Evolutionary conservation across 2,113 vertebrate genomes (phyloP).

Genomic region (Mungos mungo): DNA sequence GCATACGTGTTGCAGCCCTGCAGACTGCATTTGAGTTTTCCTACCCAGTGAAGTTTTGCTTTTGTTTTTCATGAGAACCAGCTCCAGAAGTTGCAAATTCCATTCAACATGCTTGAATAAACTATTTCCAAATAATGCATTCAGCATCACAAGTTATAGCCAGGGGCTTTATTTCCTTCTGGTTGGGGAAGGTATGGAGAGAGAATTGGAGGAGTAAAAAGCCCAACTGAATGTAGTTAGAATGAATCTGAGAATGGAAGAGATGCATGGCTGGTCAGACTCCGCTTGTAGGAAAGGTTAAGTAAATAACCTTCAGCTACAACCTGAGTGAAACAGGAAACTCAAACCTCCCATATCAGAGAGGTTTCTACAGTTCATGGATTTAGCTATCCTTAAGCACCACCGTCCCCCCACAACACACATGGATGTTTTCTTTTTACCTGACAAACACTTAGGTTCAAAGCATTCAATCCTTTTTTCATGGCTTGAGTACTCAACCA

Average conservation of each 20-base stretch:
- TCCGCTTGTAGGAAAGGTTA: constrained; percentile 28
- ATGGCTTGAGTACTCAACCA: not conserved
- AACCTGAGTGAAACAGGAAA: constrained; percentile 26
- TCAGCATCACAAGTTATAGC: not conserved
- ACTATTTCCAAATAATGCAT: constrained; percentile 9
- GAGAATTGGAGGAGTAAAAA: too few relatives aligned
- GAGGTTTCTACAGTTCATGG: not conserved
- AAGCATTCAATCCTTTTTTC: not conserved
- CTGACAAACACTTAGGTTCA: not conserved
- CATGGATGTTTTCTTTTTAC: not conserved
- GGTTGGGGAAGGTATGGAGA: not conserved
- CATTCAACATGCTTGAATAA: not conserved
- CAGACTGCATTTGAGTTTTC: not conserved
- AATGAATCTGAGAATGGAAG: not conserved
- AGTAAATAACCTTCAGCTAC: constrained; percentile 26
- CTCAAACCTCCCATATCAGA: not conserved
- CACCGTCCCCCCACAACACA: not conserved
- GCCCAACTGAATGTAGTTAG: not conserved
- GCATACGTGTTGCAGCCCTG: not conserved
- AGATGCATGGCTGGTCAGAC: not conserved
- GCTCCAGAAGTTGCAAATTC: not conserved
- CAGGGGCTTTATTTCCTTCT: not conserved
- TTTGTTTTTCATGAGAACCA: not conserved
- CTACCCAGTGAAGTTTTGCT: not conserved
- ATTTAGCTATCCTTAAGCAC: not conserved